phyloP scores from a whole-genome alignment of 2,113 vertebrate genomes.

The Caretta caretta region DNA sequence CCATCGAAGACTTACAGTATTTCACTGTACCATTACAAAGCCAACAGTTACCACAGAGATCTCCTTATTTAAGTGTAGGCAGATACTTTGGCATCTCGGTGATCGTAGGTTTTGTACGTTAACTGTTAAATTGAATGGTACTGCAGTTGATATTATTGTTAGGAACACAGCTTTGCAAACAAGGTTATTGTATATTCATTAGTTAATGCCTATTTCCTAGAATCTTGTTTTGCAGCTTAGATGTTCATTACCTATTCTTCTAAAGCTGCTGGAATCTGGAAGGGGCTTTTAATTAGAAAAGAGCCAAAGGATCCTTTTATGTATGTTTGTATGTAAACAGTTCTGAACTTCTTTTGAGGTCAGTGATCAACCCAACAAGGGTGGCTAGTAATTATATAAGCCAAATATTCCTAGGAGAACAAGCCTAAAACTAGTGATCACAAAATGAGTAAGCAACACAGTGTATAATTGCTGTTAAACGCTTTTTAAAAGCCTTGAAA shows the following conservation, averaged over 20 bases:
- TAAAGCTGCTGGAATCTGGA: constrained; percentile 4
- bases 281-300: neutral
- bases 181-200: rapidly evolving
- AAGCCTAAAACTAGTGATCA: constrained; percentile 33
- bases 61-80: neutral
- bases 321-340: neutral
- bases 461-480: neutral
- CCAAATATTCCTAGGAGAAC: neutral
- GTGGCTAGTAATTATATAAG: neutral
- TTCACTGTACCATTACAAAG: constrained; percentile 51
- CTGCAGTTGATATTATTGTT: too few species aligned
- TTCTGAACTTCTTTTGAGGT: neutral
- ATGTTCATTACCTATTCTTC: constrained; percentile 70
- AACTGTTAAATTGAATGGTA: neutral
- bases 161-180: neutral
- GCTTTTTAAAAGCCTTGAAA: neutral
- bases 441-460: constrained; percentile 20
- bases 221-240: constrained; percentile 37
- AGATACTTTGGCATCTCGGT: neutral
- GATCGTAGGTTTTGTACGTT: neutral
- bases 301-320: neutral
- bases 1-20: neutral
- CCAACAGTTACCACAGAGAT: constrained; percentile 41
- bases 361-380: rapidly evolving
- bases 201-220: neutral